phyloP scores from a whole-genome alignment of 2,113 vertebrate genomes.

The Leucopsar rothschildi region DNA sequence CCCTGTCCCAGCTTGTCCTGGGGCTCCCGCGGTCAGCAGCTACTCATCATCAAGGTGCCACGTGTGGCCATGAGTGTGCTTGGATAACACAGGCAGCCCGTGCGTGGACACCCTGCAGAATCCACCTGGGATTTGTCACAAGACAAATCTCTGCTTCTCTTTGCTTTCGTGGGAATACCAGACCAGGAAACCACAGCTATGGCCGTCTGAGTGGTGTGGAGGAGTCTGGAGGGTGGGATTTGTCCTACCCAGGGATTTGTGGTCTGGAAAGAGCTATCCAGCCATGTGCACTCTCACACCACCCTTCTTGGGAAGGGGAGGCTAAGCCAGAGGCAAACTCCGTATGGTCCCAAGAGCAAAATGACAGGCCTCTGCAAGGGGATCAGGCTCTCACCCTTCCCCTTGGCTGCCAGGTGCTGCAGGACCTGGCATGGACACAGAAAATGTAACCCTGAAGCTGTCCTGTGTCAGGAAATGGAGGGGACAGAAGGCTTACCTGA shows the following conservation, averaged over 20 bases:
- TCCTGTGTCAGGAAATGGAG: neutral
- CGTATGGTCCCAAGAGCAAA: fast-evolving
- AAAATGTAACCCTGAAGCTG: fast-evolving
- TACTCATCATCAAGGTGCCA: neutral
- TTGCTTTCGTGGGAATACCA: fast-evolving
- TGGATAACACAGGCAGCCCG: neutral
- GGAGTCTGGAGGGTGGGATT: neutral
- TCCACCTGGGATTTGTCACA: neutral
- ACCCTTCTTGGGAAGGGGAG: neutral
- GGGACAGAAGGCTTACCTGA: slow-evolving; percentile 62
- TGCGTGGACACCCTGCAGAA: neutral
- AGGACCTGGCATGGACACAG: neutral
- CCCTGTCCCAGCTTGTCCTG: neutral
- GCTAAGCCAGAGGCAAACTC: neutral
- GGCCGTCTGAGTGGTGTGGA: neutral
- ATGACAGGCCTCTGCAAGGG: neutral
- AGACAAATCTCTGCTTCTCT: neutral
- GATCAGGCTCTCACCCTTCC: neutral
- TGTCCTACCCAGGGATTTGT: neutral
- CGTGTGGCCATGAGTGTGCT: fast-evolving
- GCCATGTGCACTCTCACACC: neutral
- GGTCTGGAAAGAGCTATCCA: neutral
- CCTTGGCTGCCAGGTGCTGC: neutral
- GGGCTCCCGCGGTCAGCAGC: neutral
- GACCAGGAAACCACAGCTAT: neutral